Conservation (phyloP, 2,797 vertebrate genomes). For the Cuniculus paca region DNA sequence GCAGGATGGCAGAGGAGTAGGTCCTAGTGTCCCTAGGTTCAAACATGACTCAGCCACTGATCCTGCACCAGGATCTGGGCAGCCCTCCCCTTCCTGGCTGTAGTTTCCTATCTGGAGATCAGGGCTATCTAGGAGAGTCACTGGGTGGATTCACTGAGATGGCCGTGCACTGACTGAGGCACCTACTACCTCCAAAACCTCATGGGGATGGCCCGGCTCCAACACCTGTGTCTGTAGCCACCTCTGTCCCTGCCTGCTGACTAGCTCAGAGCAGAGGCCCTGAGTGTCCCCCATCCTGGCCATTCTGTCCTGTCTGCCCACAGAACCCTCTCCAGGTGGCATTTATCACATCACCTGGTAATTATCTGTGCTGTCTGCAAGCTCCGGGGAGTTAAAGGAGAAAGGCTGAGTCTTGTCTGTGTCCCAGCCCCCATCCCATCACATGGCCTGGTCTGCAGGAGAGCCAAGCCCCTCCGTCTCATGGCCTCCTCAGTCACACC, state of each 20-base stretch:
- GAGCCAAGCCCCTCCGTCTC: not conserved
- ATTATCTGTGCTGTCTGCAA: slow-evolving; percentile 48
- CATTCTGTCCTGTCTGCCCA: not conserved
- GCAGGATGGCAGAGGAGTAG: not conserved
- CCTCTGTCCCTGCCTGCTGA: not conserved
- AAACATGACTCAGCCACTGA: not conserved
- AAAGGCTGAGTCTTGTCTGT: not conserved
- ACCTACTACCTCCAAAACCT: not conserved
- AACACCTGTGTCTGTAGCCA: not conserved
- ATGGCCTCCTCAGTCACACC: not conserved
- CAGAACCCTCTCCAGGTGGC: not conserved
- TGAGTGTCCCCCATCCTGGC: not conserved
- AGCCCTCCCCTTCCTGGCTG: not conserved
- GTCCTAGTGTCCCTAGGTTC: not conserved
- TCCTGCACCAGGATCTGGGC: not conserved
- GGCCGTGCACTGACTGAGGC: rapidly evolving
- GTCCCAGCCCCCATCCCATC: not conserved
- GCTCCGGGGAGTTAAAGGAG: not conserved
- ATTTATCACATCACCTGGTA: slow-evolving; percentile 25
- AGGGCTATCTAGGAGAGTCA: not conserved
- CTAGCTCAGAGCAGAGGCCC: not conserved
- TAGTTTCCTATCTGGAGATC: not conserved
- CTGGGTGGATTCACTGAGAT: not conserved
- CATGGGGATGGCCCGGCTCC: not conserved
- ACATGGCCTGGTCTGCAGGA: not conserved